Evolutionary conservation across 2,113 vertebrate species (phyloP).

Genomic region (Poeciliopsis prolifica): DNA sequence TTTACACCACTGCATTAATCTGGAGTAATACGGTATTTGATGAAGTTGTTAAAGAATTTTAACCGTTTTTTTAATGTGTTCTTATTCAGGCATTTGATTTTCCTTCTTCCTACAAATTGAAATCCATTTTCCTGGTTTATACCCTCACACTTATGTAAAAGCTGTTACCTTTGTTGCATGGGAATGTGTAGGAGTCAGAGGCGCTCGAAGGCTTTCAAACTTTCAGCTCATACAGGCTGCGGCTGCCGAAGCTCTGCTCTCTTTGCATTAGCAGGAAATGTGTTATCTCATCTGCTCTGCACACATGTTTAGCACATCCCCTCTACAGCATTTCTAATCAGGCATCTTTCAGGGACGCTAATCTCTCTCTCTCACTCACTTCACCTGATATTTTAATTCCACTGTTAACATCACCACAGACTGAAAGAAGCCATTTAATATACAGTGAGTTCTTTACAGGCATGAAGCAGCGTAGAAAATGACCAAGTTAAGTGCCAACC

Average conservation of each 20-base stretch:
- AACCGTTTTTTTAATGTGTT: slow-evolving; percentile 4
- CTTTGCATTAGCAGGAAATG: slow-evolving; percentile 17
- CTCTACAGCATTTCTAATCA: slow-evolving; percentile 37
- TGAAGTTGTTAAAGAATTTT: slow-evolving; percentile 18
- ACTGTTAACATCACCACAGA: slow-evolving; percentile 62
- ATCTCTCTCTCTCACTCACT: slow-evolving; percentile 37
- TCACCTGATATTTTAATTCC: slow-evolving; percentile 60
- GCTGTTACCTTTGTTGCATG: slow-evolving; percentile 7
- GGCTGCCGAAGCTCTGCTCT: background rate
- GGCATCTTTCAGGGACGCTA: slow-evolving; percentile 44
- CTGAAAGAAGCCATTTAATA: slow-evolving; percentile 42
- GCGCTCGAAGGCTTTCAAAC: slow-evolving; percentile 28
- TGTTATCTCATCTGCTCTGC: slow-evolving; percentile 28
- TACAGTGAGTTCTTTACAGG: slow-evolving; percentile 26
- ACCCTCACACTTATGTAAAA: slow-evolving; percentile 4
- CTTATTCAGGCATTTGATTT: slow-evolving; percentile 11
- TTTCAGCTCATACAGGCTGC: slow-evolving; percentile 11
- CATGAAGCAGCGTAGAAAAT: slow-evolving; percentile 31
- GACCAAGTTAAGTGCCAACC: slow-evolving; percentile 15
- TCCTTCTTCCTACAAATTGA: slow-evolving; percentile 27
- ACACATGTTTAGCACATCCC: slow-evolving; percentile 1
- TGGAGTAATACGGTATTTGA: background rate
- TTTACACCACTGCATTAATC: background rate
- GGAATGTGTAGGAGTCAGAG: slow-evolving; percentile 21
- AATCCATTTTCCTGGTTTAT: slow-evolving; percentile 17